Evolutionary conservation across 2,797 vertebrate species (phyloP).

Genomic region (Prunella strophiata): DNA sequence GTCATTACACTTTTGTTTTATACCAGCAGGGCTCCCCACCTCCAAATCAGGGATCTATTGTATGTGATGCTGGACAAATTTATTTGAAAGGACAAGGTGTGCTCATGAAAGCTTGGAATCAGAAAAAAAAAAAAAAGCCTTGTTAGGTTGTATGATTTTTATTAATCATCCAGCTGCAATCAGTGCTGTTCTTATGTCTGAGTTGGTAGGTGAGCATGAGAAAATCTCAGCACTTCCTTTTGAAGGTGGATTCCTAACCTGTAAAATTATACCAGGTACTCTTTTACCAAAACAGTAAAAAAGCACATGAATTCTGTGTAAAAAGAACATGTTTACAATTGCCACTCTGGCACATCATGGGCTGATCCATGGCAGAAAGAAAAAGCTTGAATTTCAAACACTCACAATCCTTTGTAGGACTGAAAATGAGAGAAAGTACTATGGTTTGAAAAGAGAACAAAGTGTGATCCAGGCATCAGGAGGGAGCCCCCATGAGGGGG

Average conservation of each 20-base stretch:
- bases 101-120: not conserved
- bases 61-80: not conserved
- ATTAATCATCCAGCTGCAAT: not conserved
- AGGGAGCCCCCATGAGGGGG: not conserved
- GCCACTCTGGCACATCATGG: not conserved
- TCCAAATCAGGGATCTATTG: not conserved
- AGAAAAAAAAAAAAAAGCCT: not conserved
- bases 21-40: not conserved
- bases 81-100: not conserved
- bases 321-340: not conserved
- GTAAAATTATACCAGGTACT: not conserved
- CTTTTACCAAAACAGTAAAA: not conserved
- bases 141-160: not conserved
- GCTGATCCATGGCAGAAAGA: not conserved
- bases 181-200: not conserved
- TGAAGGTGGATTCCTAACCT: fast-evolving
- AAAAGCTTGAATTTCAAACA: constrained; percentile 33
- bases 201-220: not conserved
- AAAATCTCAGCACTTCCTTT: not conserved
- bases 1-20: not conserved
- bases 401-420: not conserved
- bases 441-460: not conserved
- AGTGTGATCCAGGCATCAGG: not conserved
- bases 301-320: not conserved
- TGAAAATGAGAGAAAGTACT: constrained; percentile 13